Evolutionary conservation across 2,113 vertebrate species (phyloP).

Genomic region (Okapia johnstoni): DNA sequence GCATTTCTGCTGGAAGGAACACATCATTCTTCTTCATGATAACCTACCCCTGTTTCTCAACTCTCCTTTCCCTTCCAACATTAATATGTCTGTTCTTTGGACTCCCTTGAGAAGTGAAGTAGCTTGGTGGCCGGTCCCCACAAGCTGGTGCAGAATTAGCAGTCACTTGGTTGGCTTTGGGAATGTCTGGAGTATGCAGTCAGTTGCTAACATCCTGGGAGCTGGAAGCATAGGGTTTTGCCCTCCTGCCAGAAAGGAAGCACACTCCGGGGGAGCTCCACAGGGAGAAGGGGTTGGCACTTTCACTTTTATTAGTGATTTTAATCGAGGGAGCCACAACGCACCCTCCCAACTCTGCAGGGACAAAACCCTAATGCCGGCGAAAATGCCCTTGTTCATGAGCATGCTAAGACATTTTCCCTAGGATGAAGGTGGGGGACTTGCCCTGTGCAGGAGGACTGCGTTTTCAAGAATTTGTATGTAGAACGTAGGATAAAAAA

Average conservation of each 20-base stretch:
- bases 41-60: neutral
- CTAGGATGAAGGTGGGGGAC: neutral
- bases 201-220: conserved; percentile 41
- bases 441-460: neutral
- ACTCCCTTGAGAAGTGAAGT: conserved; percentile 59
- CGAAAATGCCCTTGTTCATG: neutral
- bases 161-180: conserved; percentile 43
- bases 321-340: neutral
- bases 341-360: neutral
- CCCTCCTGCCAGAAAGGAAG: neutral
- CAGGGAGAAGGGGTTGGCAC: neutral
- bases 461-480: neutral
- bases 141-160: conserved; percentile 5
- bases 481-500: neutral
- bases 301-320: neutral
- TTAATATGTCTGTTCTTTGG: conserved; percentile 36
- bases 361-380: neutral
- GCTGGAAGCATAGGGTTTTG: neutral
- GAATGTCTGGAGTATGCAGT: conserved; percentile 59
- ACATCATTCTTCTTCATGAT: neutral
- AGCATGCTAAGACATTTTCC: neutral
- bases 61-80: neutral
- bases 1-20: conserved; percentile 31
- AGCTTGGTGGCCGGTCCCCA: conserved; percentile 37
- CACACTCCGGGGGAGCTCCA: neutral